Percentiles rank a stretch among this genome's conserved stretches.
Evolutionary conservation across 2,888 invertebrate genomes (phyloP).

Genomic region (Pteria penguin): DNA sequence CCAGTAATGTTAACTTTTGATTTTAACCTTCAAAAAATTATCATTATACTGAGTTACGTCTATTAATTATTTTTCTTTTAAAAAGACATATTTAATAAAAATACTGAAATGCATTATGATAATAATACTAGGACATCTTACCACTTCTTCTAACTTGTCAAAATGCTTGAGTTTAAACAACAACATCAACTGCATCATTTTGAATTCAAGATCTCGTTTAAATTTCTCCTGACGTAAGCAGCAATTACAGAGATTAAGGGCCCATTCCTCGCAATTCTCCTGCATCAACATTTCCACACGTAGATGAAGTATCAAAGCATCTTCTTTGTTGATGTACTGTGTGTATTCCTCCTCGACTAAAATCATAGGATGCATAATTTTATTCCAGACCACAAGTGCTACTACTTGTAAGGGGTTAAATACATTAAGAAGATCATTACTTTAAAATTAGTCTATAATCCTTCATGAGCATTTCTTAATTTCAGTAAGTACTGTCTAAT

Average conservation of each 20-base stretch:
- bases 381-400: too few species aligned
- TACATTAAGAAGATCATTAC: too few species aligned
- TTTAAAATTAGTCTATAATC: too few species aligned
- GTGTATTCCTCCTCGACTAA: slow-evolving; percentile 39
- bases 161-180: slow-evolving; percentile 69
- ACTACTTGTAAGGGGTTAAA: too few species aligned
- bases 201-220: slow-evolving; percentile 67
- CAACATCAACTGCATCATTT: slow-evolving; percentile 70
- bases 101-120: too few species aligned
- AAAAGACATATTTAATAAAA: neutral
- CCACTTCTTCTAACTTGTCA: slow-evolving; percentile 75
- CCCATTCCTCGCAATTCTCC: slow-evolving; percentile 78
- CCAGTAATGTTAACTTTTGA: too few species aligned
- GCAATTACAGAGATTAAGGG: slow-evolving; percentile 77
- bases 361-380: too few species aligned
- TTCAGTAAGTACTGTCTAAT: too few species aligned
- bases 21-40: too few species aligned
- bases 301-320: slow-evolving; percentile 70
- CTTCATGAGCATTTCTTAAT: too few species aligned
- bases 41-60: too few species aligned
- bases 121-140: slow-evolving; percentile 37
- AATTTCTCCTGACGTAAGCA: slow-evolving; percentile 71
- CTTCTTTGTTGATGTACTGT: slow-evolving; percentile 67
- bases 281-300: slow-evolving; percentile 77
- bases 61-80: too few species aligned